Conservation (phyloP, 64 coral and sea anemone species). For the Stichodactyla mertensii region DNA sequence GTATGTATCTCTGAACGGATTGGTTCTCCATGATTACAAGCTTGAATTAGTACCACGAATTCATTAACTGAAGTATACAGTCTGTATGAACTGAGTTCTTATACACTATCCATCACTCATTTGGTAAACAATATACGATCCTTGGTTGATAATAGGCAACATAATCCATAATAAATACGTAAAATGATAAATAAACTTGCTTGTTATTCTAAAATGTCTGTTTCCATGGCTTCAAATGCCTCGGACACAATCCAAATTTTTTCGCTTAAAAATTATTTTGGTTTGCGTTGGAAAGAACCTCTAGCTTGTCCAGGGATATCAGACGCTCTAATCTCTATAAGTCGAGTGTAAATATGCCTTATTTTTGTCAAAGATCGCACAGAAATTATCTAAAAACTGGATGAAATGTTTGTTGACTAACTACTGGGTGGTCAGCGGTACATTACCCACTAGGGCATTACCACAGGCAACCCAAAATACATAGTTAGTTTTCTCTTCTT, state of each 20-base stretch:
- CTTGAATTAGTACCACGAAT: neutral
- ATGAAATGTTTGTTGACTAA: neutral
- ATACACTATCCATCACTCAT: neutral
- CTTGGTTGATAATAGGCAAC: neutral
- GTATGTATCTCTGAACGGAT: conserved; percentile 38
- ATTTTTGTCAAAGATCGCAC: neutral
- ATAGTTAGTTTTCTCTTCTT: no score
- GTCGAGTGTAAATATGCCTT: neutral
- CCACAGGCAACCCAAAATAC: neutral
- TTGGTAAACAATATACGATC: neutral
- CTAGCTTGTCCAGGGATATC: neutral
- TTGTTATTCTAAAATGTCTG: neutral
- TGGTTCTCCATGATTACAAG: conserved; percentile 46
- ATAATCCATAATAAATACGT: neutral
- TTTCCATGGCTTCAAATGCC: neutral
- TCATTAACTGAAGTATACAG: no score
- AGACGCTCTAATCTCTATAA: neutral
- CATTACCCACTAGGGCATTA: no score
- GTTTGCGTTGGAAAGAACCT: neutral
- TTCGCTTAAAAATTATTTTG: neutral
- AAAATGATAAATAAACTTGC: neutral
- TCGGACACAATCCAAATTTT: neutral
- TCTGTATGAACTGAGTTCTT: neutral
- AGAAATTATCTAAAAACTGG: neutral
- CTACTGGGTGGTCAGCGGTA: neutral